Base-by-base conservation (phyloP, 2,888 invertebrate genomes). In the Habroteleia sp. region DNA sequence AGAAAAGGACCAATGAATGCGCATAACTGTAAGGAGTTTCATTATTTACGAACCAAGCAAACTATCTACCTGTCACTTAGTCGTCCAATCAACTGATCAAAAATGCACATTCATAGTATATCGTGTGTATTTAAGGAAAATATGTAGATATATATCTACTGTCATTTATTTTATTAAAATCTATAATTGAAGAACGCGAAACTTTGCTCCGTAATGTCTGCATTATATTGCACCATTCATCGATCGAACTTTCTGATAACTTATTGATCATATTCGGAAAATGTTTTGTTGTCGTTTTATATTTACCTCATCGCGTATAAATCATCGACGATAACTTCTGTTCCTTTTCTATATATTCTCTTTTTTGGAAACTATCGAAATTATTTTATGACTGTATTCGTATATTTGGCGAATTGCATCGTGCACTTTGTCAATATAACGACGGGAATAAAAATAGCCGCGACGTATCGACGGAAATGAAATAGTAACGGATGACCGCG, bases 1-100 rank as follows among this genome's bases (percentile, higher is more conserved):
- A 52, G 48, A 71, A 63, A 68, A 63, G 52, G 50, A 56, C 74
- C 63, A 75, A 75, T 72, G 60, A 63, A 77, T 74, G 68, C 37
- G 39, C 63, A 63, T 60, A 52, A 68, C 50, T 35, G 63, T 33
- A 68, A 63, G 25, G 39, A 46, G 54, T 68, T 75, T 65, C 46
- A 72, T 77, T 63, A 77, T 75, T 75, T 44, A 75, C 48, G 63
- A 62, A 54, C 29, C 16, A 33, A 31, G 20, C 14, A 41, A 65
- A 52, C 39, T 27, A 52, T 66, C 71, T 48, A 41, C 25, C 46
- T 48, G 71, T 72, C 66, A 68, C 29, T 76, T 56, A 41, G 14
- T 56, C 46, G 8, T 23, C 20, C 14, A 27, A 62, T 71, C 52
- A 60, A 60, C 56, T 7, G 27, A 16, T 27, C 13, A 42, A 58